Conservation (phyloP, 1,140 invertebrate species). For the Drosophila gunungcola region DNA sequence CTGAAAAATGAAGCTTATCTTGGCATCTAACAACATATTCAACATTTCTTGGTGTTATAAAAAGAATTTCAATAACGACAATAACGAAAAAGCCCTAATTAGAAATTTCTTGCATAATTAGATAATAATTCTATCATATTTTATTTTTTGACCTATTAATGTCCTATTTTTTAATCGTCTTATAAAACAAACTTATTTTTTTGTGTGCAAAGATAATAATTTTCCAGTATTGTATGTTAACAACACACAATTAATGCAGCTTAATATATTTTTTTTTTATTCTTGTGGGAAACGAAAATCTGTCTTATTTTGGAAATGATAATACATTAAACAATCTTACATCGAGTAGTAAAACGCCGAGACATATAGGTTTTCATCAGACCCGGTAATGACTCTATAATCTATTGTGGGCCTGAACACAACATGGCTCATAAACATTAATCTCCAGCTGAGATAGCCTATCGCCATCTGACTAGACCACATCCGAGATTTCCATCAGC, state of each 20-base stretch:
- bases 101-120: no score
- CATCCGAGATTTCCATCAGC: constrained; percentile 33
- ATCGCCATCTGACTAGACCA: constrained; percentile 23
- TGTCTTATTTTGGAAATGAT: neutral
- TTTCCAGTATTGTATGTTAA: neutral
- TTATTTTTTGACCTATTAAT: no score
- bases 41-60: no score
- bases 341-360: neutral
- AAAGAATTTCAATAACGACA: no score
- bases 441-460: constrained; percentile 33
- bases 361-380: constrained; percentile 5
- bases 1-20: no score
- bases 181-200: no score
- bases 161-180: no score
- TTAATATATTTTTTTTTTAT: constrained; percentile 12
- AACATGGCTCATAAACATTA: constrained; percentile 13
- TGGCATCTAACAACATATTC: no score
- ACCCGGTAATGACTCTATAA: neutral
- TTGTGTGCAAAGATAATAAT: no score
- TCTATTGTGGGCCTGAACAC: neutral
- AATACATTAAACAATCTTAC: neutral
- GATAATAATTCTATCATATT: no score
- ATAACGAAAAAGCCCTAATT: no score
- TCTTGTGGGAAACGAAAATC: neutral
- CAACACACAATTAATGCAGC: neutral